These are phyloP conservation scores for Rhodophaea formosa DNA, from an alignment of 2,888 invertebrate species.

Conservation along the genomic window DNA sequence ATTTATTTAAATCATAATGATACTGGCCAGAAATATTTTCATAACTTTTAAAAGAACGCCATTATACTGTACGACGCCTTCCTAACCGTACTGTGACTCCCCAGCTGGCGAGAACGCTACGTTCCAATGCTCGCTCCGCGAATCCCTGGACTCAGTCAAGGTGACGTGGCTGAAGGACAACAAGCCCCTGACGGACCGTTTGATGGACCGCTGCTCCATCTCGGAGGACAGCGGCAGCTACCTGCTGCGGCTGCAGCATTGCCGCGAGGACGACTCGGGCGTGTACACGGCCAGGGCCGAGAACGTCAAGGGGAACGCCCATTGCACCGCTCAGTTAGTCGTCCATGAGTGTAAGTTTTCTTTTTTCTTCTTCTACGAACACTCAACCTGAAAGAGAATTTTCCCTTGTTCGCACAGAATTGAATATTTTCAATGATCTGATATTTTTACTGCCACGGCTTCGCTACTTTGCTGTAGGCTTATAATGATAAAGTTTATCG, in stretches of 20 bases:
- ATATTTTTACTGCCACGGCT: too few relatives aligned
- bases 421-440: too few relatives aligned
- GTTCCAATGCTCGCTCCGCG: constrained; percentile 88
- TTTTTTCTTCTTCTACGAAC: constrained; percentile 4
- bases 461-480: too few relatives aligned
- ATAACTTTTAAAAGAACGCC: too few relatives aligned
- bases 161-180: constrained; percentile 95
- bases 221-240: constrained; percentile 81
- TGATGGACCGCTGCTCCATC: constrained; percentile 87
- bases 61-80: constrained; percentile 52
- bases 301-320: constrained; percentile 88
- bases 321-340: constrained; percentile 92
- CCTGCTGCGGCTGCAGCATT: constrained; percentile 88
- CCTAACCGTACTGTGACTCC: constrained; percentile 57
- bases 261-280: constrained; percentile 90
- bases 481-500: too few relatives aligned
- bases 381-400: background rate
- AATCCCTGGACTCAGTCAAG: constrained; percentile 80
- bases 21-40: constrained; percentile 10
- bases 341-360: constrained; percentile 89
- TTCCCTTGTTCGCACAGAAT: background rate
- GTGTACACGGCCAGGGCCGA: constrained; percentile 94
- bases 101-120: constrained; percentile 91
- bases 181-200: constrained; percentile 87
- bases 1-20: background rate